A percentile compares a stretch with the other conserved stretches of the same genome.
These are phyloP conservation scores for Exaiptasia diaphana DNA, from an alignment of 64 coral and sea anemone genomes.

Conservation along the genomic window DNA sequence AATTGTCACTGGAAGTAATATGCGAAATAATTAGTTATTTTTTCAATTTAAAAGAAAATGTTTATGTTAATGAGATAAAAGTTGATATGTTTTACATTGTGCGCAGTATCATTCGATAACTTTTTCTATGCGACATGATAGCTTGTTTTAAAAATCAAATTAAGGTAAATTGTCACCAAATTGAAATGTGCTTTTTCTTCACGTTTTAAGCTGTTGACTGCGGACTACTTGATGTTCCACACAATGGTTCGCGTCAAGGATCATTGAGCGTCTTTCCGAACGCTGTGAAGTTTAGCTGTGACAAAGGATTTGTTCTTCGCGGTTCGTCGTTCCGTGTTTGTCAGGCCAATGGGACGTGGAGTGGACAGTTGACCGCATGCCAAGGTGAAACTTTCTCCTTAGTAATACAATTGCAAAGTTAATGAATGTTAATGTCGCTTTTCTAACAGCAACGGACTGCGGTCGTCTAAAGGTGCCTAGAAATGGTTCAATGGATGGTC, in stretches of 20 bases:
- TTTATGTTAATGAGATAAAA: too few species aligned
- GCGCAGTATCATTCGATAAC: too few species aligned
- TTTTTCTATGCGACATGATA: too few species aligned
- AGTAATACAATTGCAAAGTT: background rate
- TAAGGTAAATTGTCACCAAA: too few species aligned
- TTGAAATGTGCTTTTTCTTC: background rate
- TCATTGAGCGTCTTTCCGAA: conserved; percentile 11
- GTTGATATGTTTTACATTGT: too few species aligned
- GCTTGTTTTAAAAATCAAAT: too few species aligned
- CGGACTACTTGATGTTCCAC: background rate
- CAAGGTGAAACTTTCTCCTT: background rate
- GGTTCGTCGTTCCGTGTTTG: conserved; percentile 32
- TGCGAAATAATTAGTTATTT: too few species aligned
- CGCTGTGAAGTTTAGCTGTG: background rate
- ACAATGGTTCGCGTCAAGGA: background rate
- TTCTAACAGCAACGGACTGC: conserved; percentile 38
- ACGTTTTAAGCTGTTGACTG: conserved; percentile 10
- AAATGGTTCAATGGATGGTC: conserved; percentile 43
- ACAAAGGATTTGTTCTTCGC: conserved; percentile 23
- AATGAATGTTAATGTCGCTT: background rate
- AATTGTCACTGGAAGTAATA: too few species aligned
- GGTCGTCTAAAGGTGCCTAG: conserved; percentile 17
- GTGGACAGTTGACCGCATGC: background rate
- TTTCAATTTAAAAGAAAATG: too few species aligned
- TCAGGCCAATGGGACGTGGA: conserved; percentile 51